Percentiles rank a stretch among this genome's conserved stretches.
Evolutionary conservation across 2,113 vertebrate species (phyloP).

Genomic region (Bubalus kerabau): DNA sequence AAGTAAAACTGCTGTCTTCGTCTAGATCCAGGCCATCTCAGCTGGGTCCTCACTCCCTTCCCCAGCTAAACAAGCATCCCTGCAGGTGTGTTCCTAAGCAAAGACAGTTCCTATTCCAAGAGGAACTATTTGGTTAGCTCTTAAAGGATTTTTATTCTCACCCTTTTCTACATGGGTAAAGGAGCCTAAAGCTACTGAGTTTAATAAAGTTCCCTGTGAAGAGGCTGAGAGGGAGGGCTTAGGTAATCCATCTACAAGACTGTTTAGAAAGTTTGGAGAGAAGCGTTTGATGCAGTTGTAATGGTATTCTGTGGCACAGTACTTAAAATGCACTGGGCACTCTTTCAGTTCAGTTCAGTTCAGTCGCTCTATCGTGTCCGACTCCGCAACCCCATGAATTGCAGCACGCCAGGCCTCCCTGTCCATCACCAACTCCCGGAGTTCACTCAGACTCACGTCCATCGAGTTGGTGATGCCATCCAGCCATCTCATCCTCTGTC

Average conservation of each 20-base stretch:
- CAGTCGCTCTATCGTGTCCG: too few relatives aligned
- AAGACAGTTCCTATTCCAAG: background rate
- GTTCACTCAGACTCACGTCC: too few relatives aligned
- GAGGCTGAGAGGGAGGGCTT: background rate
- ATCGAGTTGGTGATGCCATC: too few relatives aligned
- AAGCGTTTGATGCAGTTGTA: background rate
- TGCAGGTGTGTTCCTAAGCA: background rate
- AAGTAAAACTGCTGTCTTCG: background rate
- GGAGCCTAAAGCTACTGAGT: background rate
- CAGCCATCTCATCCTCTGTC: too few relatives aligned
- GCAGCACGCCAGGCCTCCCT: too few relatives aligned
- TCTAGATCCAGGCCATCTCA: background rate
- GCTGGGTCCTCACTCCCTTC: background rate
- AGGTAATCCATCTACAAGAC: background rate
- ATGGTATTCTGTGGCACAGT: background rate
- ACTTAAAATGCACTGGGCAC: background rate
- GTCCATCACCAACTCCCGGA: too few relatives aligned
- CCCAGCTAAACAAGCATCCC: background rate
- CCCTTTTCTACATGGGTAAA: background rate
- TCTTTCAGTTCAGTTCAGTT: background rate
- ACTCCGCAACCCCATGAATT: too few relatives aligned
- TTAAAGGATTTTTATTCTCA: background rate
- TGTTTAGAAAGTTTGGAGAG: background rate
- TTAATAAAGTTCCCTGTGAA: background rate
- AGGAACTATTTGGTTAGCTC: background rate